Evolutionary conservation across 2,888 invertebrate genomes (phyloP).

Genomic region (Galerucella calmariensis): DNA sequence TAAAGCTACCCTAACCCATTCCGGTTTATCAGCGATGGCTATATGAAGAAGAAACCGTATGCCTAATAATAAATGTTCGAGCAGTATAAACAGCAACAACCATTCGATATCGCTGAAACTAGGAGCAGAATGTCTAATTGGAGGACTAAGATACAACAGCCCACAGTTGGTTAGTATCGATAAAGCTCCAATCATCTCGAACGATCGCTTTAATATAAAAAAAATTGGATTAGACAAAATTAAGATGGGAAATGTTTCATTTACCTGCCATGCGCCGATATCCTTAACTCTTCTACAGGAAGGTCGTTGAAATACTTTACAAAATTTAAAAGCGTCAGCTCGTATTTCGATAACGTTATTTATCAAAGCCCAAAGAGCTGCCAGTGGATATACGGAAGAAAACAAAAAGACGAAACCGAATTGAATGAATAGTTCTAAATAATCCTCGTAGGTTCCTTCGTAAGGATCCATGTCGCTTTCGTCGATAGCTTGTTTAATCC

Average conservation of each 20-base stretch:
- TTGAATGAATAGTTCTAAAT: slow-evolving; percentile 81
- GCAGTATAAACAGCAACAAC: slow-evolving; percentile 73
- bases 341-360: slow-evolving; percentile 82
- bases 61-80: slow-evolving; percentile 77
- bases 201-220: slow-evolving; percentile 67
- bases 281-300: slow-evolving; percentile 74
- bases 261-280: slow-evolving; percentile 82
- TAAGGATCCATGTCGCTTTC: slow-evolving; percentile 72
- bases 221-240: not conserved
- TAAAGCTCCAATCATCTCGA: slow-evolving; percentile 75
- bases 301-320: slow-evolving; percentile 76
- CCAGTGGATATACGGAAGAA: slow-evolving; percentile 80
- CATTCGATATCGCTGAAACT: slow-evolving; percentile 63
- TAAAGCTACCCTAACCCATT: slow-evolving; percentile 73
- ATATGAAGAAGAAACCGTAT: slow-evolving; percentile 74
- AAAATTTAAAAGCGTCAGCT: slow-evolving; percentile 80
- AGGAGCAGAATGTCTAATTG: slow-evolving; percentile 64
- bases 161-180: slow-evolving; percentile 82
- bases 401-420: slow-evolving; percentile 84
- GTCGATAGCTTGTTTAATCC: slow-evolving; percentile 64
- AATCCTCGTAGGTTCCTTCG: slow-evolving; percentile 81
- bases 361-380: slow-evolving; percentile 78
- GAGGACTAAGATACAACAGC: slow-evolving; percentile 75
- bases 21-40: slow-evolving; percentile 77
- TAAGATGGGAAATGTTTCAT: slow-evolving; percentile 32